Conservation (phyloP, 1,140 invertebrate genomes). For the Sycophila sp. region DNA sequence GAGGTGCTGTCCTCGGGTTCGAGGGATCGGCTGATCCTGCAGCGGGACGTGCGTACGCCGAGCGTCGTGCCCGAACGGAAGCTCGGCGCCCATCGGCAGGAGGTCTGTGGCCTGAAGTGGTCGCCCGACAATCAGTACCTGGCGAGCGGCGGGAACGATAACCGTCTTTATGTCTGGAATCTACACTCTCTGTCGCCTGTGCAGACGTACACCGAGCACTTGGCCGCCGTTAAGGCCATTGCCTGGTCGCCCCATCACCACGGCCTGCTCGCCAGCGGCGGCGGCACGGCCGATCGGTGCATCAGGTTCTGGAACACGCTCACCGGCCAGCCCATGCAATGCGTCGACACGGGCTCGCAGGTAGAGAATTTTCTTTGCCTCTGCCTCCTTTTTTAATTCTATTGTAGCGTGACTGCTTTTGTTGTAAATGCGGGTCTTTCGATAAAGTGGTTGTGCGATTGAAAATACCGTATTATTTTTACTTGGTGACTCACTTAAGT, state of each 20-base stretch:
- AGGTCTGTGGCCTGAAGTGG: conserved; percentile 99
- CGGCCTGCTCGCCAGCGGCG: conserved; percentile 95
- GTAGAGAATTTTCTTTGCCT: conserved; percentile 11
- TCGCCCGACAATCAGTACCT: conserved; percentile 98
- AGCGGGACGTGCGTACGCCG: conserved; percentile 92
- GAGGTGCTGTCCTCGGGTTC: conserved; percentile 97
- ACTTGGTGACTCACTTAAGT: not conserved
- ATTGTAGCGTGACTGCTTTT: not conserved
- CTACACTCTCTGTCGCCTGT: conserved; percentile 87
- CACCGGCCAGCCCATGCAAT: conserved; percentile 98
- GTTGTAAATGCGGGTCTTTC: not conserved
- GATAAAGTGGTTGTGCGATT: not conserved
- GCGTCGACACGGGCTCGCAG: conserved; percentile 97
- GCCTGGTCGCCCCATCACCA: conserved; percentile 99
- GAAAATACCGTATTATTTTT: not conserved
- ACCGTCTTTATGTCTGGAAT: conserved; percentile 98
- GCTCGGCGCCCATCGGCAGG: conserved; percentile 93
- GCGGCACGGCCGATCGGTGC: conserved; percentile 97
- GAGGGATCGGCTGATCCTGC: conserved; percentile 92
- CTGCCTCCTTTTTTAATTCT: too few species aligned
- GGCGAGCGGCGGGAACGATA: conserved; percentile 99
- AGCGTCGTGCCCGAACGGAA: conserved; percentile 79
- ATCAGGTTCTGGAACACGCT: conserved; percentile 99
- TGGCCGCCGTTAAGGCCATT: conserved; percentile 98
- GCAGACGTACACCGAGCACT: conserved; percentile 97